phyloP scores from a whole-genome alignment of 2,797 vertebrate species.

The Etheostoma nigrum region DNA sequence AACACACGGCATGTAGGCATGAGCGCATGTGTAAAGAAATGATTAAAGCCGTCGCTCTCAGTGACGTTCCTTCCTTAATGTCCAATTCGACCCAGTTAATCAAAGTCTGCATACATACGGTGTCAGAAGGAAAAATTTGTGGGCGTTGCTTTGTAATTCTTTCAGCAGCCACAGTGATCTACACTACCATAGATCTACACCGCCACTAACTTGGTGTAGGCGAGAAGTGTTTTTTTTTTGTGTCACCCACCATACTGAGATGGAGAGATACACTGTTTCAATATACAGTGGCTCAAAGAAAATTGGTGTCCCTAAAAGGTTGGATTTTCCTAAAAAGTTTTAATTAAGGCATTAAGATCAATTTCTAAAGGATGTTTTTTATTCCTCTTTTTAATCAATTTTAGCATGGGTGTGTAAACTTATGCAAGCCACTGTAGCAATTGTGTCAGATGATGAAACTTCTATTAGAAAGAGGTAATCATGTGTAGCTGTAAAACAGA shows the following conservation, averaged over 20 bases:
- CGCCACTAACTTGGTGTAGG: conserved; percentile 43
- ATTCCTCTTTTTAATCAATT: too few species aligned
- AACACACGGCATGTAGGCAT: conserved; percentile 21
- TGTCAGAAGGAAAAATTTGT: conserved; percentile 69
- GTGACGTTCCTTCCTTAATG: conserved; percentile 57
- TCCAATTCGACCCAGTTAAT: conserved; percentile 76
- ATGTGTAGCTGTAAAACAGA: conserved; percentile 39
- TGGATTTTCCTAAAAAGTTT: too few species aligned
- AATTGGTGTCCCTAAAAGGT: too few species aligned
- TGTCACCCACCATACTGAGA: conserved; percentile 45
- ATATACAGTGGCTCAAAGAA: not conserved
- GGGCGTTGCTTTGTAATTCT: conserved; percentile 74
- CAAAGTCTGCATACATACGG: conserved; percentile 68
- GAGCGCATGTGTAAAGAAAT: conserved; percentile 56
- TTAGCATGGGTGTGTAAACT: too few species aligned
- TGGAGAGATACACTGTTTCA: conserved; percentile 34
- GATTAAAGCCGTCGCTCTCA: conserved; percentile 66
- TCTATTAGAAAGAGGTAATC: conserved; percentile 58
- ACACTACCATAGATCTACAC: not conserved
- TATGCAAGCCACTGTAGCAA: conserved; percentile 1
- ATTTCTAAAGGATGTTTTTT: too few species aligned
- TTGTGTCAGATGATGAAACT: conserved; percentile 66
- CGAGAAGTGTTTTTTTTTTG: conserved; percentile 43
- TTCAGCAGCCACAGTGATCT: conserved; percentile 59
- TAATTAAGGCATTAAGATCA: too few species aligned